phyloP scores from a whole-genome alignment of 2,888 invertebrate genomes.

The Tillus elongatus region DNA sequence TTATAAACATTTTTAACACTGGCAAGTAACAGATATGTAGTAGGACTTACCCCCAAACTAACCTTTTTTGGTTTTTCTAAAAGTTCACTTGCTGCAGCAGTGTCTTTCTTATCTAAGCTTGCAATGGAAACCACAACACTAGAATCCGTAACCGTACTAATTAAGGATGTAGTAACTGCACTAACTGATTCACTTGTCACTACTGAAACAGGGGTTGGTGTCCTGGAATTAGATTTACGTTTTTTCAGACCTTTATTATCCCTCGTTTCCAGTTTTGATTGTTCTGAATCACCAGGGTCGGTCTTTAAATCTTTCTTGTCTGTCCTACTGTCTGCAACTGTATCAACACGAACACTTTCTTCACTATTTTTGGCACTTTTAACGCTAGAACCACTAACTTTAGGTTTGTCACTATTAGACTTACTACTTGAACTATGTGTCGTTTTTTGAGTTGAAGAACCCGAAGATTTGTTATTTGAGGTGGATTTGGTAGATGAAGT shows the following conservation, averaged over 20 bases:
- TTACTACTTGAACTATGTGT: constrained; percentile 18
- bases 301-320: constrained; percentile 23
- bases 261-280: constrained; percentile 7
- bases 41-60: too few species aligned
- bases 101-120: constrained; percentile 14
- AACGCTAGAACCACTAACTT: constrained; percentile 20
- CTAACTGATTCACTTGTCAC: constrained; percentile 22
- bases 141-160: constrained; percentile 4
- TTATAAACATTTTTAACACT: too few species aligned
- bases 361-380: constrained; percentile 32
- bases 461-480: constrained; percentile 10
- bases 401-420: constrained; percentile 23
- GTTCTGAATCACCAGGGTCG: constrained; percentile 16
- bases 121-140: constrained; percentile 11
- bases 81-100: constrained; percentile 6
- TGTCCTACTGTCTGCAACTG: constrained; percentile 19
- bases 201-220: constrained; percentile 38
- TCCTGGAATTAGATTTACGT: constrained; percentile 37
- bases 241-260: constrained; percentile 37
- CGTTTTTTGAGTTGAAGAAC: constrained; percentile 3
- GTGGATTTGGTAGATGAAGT: constrained; percentile 13
- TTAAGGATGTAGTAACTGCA: constrained; percentile 12
- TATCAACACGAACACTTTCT: constrained; percentile 22
- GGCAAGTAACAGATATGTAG: too few species aligned
- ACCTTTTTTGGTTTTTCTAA: constrained; percentile 25